phyloP scores from a whole-genome alignment of 2,888 invertebrate genomes.

The Dolichomitus sp. region DNA sequence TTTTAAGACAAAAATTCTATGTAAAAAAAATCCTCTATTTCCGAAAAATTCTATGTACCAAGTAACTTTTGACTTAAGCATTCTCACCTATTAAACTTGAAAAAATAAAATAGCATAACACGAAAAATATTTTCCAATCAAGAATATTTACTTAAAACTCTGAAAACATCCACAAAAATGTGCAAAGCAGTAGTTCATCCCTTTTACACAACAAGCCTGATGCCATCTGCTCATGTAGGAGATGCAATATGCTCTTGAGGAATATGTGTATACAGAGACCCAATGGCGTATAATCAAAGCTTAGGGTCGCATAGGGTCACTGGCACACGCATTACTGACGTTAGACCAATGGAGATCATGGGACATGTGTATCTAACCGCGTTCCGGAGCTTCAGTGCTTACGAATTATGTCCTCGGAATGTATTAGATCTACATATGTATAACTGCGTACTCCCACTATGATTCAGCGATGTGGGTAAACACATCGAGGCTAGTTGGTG shows the following conservation, averaged over 20 bases:
- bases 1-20: no score
- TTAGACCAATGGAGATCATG: constrained; percentile 13
- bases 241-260: neutral
- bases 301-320: constrained; percentile 4
- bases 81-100: no score
- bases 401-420: constrained; percentile 11
- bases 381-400: constrained; percentile 9
- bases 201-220: no score
- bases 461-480: constrained; percentile 5
- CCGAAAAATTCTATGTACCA: no score
- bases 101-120: no score
- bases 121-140: no score
- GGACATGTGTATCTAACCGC: constrained; percentile 10
- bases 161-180: no score
- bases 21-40: no score
- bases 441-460: neutral
- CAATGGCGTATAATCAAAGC: constrained; percentile 28
- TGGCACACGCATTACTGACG: constrained; percentile 14
- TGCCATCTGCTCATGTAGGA: neutral
- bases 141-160: no score
- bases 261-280: neutral
- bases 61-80: no score
- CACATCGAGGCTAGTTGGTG: constrained; percentile 6
- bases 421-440: neutral
- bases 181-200: no score